Evolutionary conservation across 1,140 invertebrate species (phyloP), one percentile per base, ranked within the genome.

Genomic region (Drosophila simulans): DNA sequence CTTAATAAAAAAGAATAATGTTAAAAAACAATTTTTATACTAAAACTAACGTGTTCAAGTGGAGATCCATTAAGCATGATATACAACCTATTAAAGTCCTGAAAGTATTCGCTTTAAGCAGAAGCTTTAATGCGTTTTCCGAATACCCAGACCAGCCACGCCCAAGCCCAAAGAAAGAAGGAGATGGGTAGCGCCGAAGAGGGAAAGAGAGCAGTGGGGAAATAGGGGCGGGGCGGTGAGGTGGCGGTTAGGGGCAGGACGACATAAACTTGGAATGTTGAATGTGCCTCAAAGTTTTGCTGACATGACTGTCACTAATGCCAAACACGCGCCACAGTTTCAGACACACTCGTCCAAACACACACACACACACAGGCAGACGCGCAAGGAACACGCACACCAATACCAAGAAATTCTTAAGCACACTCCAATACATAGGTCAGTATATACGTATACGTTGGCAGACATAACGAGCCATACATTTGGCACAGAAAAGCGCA

Each of bases 301-400:
- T 89, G 84, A 89, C 84, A 89, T 84, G 84, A 90, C 84, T 89
- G 84, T 89, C 84, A 89, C 84, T 89, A 89, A 89, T 89, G 84
- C 84, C 84, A 89, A 89, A 89, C 84, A 89, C 84, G 84, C 84
- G 84, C 84, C 84, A 89, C 85, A 89, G 77, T 89, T 89, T 80
- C 84, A 89, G 80, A 89, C 77, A 58, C 49, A 57, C 15, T 55
- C 20, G 45, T 4, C 64, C 40, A 56, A 22, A 35, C 17, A 49
- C 22, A 57, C 11, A 59, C 5, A 59, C 3, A 59, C 4, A 48
- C 70, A 63, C 20, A 49, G 25, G 39, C 43, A 69, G 49, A 46
- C 40, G 83, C 84, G 83, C 80, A 88, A 69, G 81, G 83, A 89
- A 89, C 68, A 78, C 72, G 82, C 42, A 49, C 52, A 60, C 74